Evolutionary conservation across 2,797 vertebrate genomes (phyloP), one percentile per base, ranked within the genome.

Genomic region (Pipistrellus nathusii): DNA sequence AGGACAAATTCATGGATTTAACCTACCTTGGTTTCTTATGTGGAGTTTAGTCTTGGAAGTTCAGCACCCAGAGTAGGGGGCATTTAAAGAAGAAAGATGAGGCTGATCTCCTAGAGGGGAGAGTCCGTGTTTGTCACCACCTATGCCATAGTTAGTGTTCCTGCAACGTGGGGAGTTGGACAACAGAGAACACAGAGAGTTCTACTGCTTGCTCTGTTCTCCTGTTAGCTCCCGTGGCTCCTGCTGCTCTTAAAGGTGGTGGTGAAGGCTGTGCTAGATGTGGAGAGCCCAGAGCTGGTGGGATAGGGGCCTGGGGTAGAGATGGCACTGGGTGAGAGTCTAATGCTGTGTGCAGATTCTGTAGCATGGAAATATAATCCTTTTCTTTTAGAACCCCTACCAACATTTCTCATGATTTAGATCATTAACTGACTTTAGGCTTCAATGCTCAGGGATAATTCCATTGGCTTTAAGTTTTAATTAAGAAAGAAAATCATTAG

Each of bases 391-490:
- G 30, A 85, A 44, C 88, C 21, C n/a, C 51, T 64, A 30, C 68
- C n/a, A 73, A 3, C 83, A 14, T 35, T 93, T 81, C 44, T 9
- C 46, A 57, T 93, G 35, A 76, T 35, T 84, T 73, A 83, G 51
- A 51, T 62, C 46, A 53, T 95, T 35, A 23, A 86, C 96, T 93
- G 25, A 82, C 51, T 89, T 90, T 25, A 41, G 53, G 41, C 32
- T 48, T 41, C 80, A 93, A 35, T 92, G 82, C 48, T 46, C 27
- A 80, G 83, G 80, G 46, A 57, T 80, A 13, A 93, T 30, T 78
- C 5, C 15, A 9, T 89, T 30, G 25, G 55, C 57, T 48, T 53
- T 90, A 59, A 59, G 83, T 5, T 94, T 94, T 96, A 93, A 89
- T 88, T 94, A 96, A 69, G 46, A 71, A 96, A 93, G 71, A 84